These are phyloP conservation scores for Sylvilagus floridanus DNA, from an alignment of 2,797 vertebrate genomes.

Conservation along the genomic window DNA sequence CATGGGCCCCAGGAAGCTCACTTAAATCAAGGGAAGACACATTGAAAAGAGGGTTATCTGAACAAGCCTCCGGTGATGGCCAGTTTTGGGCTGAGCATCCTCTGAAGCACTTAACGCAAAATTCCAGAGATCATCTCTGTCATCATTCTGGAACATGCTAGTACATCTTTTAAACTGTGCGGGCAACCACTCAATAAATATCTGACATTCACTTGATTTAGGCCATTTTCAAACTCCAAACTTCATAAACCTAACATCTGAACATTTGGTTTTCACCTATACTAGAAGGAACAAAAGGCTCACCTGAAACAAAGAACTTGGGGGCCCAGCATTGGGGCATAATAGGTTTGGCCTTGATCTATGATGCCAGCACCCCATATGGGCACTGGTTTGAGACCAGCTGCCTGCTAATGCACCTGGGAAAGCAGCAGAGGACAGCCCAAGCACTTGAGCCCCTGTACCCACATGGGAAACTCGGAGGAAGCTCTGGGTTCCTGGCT, in stretches of 20 bases:
- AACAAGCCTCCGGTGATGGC: conserved; percentile 11
- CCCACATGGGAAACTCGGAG: too few relatives aligned
- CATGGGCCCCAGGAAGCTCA: conserved; percentile 95
- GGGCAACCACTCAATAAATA: conserved; percentile 2
- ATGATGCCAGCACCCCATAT: too few relatives aligned
- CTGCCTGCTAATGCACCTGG: too few relatives aligned
- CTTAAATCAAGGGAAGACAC: conserved; percentile 86
- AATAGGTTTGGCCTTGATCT: too few relatives aligned
- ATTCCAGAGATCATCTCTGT: not conserved
- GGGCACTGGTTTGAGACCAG: too few relatives aligned
- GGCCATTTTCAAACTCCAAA: conserved; percentile 15
- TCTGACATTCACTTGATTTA: conserved; percentile 41
- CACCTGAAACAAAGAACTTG: conserved; percentile 32
- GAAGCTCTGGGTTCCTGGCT: too few relatives aligned
- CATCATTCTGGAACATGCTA: not conserved
- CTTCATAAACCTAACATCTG: not conserved
- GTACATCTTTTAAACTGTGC: not conserved
- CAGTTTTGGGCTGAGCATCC: not conserved
- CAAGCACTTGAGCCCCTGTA: too few relatives aligned
- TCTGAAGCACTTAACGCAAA: not conserved
- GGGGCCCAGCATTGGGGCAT: too few relatives aligned
- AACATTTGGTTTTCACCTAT: conserved; percentile 13
- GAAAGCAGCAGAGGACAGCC: too few relatives aligned
- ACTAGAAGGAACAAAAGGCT: conserved; percentile 39
- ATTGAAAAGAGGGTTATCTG: not conserved